Evolutionary conservation across 2,797 vertebrate species (phyloP), one percentile per base, ranked within the genome.

Genomic region (Pelodytes ibericus): DNA sequence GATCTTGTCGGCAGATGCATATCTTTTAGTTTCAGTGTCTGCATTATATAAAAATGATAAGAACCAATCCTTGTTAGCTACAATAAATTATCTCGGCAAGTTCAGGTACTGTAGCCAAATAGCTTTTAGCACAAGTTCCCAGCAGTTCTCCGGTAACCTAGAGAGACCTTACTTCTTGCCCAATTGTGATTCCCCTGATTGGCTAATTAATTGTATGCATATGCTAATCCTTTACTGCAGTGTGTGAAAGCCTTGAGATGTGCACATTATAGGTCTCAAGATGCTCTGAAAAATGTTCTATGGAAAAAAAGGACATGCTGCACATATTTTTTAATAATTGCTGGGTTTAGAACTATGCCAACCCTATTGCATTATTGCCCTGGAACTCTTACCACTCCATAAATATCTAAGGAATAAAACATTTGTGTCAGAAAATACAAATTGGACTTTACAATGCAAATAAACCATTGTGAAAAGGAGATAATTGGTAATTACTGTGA

Each of bases 51-150:
- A 72, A 73, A 72, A 62, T 29, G 57, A 36, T 69, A 68, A 60
- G 57, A 79, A 68, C 56, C 44, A 24, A 63, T 73, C 71, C 63
- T 69, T 16, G 18, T 56, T 72, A 73, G 41, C 76, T 69, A 20
- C 57, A 56, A 73, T 79, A 79, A 73, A 79, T 79, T 79, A 79
- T 69, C 76, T 67, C n/a, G n/a, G 30, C 64, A 31, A 62, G 25
- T 64, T 18, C 30, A 39, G 30, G 68, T 39, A 20, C 53, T 61
- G 57, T 18, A 66, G 76, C 76, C 76, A 73, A 73, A n/a, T 20
- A 63, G 76, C 75, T 78, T 53, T 78, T 67, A 72, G 33, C 53
- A 67, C 61, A 51, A 67, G 30, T 79, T 73, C 71, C 76, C 71
- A 73, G 76, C 63, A 79, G 47, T 57, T 72, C 20, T 27, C 33